These are phyloP conservation scores for Cuculus canorus DNA, from an alignment of 2,797 vertebrate species.

Conservation along the genomic window DNA sequence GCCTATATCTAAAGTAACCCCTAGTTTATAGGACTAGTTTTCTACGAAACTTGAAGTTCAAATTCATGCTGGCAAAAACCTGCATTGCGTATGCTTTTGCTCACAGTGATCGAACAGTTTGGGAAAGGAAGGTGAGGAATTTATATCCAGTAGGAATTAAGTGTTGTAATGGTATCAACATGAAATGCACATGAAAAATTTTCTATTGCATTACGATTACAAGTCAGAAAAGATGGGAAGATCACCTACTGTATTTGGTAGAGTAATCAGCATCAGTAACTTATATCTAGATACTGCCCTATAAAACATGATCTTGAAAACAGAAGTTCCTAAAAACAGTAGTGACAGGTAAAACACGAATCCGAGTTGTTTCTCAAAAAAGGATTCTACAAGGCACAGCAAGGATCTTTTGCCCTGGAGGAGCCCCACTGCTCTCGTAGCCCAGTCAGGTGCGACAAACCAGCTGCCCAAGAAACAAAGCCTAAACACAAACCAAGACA, in stretches of 20 bases:
- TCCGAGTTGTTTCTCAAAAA: background rate
- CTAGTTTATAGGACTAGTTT: background rate
- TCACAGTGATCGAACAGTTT: background rate
- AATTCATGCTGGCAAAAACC: background rate
- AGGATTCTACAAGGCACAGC: background rate
- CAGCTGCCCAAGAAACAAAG: background rate
- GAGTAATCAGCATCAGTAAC: background rate
- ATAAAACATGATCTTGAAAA: background rate
- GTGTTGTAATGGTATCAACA: background rate
- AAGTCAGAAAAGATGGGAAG: background rate
- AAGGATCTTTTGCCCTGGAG: background rate
- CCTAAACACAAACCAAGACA: background rate
- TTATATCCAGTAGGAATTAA: background rate
- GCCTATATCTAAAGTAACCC: background rate
- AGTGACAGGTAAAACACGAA: background rate
- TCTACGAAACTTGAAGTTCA: background rate
- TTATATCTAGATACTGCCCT: background rate
- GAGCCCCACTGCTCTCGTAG: background rate
- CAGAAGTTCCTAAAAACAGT: background rate
- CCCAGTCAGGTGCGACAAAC: background rate
- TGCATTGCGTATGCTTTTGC: background rate
- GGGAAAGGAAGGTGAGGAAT: background rate
- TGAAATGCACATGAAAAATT: background rate
- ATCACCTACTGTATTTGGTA: background rate
- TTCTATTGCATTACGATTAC: background rate